Base-by-base conservation (phyloP, 1,140 invertebrate species). In the Danaus melanippus region DNA sequence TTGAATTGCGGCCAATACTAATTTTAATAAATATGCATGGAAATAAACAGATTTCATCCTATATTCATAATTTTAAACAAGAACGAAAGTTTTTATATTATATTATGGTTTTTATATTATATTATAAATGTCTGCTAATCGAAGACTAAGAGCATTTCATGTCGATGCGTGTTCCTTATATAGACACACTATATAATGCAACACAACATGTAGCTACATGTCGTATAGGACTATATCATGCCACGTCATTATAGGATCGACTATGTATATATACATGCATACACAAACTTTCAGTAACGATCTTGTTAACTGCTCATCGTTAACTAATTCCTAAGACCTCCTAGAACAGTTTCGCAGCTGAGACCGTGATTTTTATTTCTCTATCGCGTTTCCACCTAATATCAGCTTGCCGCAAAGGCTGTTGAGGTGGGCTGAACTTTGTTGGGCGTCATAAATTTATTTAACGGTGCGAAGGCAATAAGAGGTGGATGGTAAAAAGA, bases 381-480 rank as follows among this genome's bases (percentile, higher is more conserved):
- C 67, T 66, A 73, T 68, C 79, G 64, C 77, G 76, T 85, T 81
- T 60, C 74, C 75, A 83, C 83, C 83, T 79, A 84, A 83, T 86
- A 82, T 79, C 64, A 74, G 67, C 21, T 32, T 65, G 62, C 74
- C 74, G 67, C 72, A 71, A 70, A 73, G 66, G 64, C 62, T 68
- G 66, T 64, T 67, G 65, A 80, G 82, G 79, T 78, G 81, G 75
- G 79, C 69, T 80, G 79, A 84, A 84, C 81, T 84, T 83, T 82
- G 80, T 83, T 72, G 79, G 80, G 78, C 71, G 72, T 86, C 83
- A 86, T 86, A 86, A 86, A 86, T 86, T 86, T 83, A 84, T 84
- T 86, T 84, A 84, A 86, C 84, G 81, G 76, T 81, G 77, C 76
- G 70, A 78, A 84, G 76, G 84, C 84, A 86, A 86, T 84, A 86